phyloP scores from a whole-genome alignment of 30 jellyfish, hydroid and myxozoan genomes.

The Catostylus mosaicus region DNA sequence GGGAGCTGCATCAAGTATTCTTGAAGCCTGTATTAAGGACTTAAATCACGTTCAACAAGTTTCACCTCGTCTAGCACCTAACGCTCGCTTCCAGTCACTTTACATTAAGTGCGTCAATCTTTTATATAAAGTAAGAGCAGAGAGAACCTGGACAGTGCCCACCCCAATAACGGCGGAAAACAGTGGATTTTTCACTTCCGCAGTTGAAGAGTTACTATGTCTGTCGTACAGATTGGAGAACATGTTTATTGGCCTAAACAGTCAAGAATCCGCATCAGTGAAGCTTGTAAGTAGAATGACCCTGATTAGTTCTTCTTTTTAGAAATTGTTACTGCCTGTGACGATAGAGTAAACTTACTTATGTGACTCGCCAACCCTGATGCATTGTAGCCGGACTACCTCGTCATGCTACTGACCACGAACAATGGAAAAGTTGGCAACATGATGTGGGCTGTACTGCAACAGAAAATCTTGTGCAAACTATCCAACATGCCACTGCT shows the following conservation, averaged over 20 bases:
- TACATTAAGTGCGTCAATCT: conserved; percentile 59
- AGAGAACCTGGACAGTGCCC: conserved; percentile 89
- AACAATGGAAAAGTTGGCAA: no score
- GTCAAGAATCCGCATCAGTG: conserved; percentile 58
- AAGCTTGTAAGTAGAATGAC: conserved; percentile 64
- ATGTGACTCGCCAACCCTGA: no score
- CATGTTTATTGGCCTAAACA: conserved; percentile 72
- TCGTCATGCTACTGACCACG: no score
- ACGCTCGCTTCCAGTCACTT: conserved; percentile 79
- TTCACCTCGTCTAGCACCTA: conserved; percentile 65
- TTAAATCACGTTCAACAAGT: conserved; percentile 65
- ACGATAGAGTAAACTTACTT: no score
- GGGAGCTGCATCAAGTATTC: conserved; percentile 40
- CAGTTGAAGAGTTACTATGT: conserved; percentile 77
- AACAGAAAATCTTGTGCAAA: no score
- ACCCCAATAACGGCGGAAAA: conserved; percentile 83
- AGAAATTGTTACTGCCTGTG: no score
- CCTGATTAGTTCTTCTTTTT: no score
- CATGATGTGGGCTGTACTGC: no score
- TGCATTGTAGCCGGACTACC: no score
- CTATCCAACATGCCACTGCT: no score
- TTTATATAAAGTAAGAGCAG: conserved; percentile 69
- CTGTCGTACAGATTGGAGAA: conserved; percentile 75
- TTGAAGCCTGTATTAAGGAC: conserved; percentile 66
- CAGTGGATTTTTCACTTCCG: conserved; percentile 78